Evolutionary conservation across 2,113 vertebrate genomes (phyloP), one percentile per base, ranked within the genome.

Genomic region (Gopherus evgoodei): DNA sequence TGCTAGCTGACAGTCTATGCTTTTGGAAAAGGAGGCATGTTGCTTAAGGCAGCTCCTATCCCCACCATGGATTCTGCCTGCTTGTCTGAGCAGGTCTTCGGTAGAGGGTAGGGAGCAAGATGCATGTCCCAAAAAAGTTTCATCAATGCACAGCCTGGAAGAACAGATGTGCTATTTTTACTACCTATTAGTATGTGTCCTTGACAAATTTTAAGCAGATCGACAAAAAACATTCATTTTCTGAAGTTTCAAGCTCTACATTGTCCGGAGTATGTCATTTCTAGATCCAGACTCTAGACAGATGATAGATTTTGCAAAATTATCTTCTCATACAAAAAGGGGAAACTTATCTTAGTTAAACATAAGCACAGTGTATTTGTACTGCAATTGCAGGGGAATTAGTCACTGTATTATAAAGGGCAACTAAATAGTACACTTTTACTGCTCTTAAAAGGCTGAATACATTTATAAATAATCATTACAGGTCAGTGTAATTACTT

Each of bases 351-450:
- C 62, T 69, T 21, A n/a, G 72, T 38, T 42, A 44, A 75, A n/a
- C 38, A 75, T 38, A 25, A 75, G 21, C 38, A 22, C 11, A 25
- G 38, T 25, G 38, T 44, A 24, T 75, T 24, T 75, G 22, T 25
- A 42, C 72, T 75, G 72, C 72, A 42, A 44, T 13, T 42, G 9
- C 72, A 75, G 72, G 17, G 72, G 25, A 75, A 24, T 75, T 75
- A 75, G 72, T 75, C 72, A 42, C 9, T 75, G 38, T 11, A 12
- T 95, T 96, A 93, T 35, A 88, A 94, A 81, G 83, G 84, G 72
- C 57, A 35, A 91, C 62, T 19, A 62, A 90, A 87, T 79, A 93
- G 88, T 89, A 91, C n/a, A 35, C 89, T 52, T 57, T 91, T 17
- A n/a, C 35, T 69, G 62, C 35, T 69, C 35, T 35, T 69, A 69